Conservation (phyloP, 2,888 invertebrate genomes). For the Pseudococcus longispinus region DNA sequence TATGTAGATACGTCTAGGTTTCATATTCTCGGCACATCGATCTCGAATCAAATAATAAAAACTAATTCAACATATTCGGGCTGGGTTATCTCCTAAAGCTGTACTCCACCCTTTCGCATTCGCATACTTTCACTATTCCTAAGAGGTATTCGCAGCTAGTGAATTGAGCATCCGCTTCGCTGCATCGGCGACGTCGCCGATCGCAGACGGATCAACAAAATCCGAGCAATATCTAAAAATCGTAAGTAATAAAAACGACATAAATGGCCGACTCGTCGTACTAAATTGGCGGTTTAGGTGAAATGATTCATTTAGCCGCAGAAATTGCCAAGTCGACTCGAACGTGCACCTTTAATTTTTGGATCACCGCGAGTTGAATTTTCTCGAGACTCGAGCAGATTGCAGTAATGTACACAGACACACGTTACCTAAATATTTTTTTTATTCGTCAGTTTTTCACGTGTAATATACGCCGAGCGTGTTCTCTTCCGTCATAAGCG, state of each 20-base stretch:
- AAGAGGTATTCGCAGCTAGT: neutral
- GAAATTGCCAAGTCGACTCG: neutral
- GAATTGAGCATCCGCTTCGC: conserved; percentile 10
- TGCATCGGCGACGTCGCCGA: neutral
- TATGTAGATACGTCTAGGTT: neutral
- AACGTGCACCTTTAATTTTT: neutral
- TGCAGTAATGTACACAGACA: neutral
- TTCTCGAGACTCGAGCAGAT: neutral
- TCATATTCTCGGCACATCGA: neutral
- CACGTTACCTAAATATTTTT: neutral
- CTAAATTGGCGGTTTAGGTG: conserved; percentile 21
- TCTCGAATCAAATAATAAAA: neutral
- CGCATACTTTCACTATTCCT: conserved; percentile 22
- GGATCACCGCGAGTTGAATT: neutral
- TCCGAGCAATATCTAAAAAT: conserved; percentile 7
- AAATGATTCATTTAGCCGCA: conserved; percentile 22
- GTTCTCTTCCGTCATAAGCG: neutral
- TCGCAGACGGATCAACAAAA: neutral
- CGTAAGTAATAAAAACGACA: conserved; percentile 23
- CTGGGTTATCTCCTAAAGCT: conserved; percentile 31
- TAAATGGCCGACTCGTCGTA: neutral
- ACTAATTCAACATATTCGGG: conserved; percentile 28
- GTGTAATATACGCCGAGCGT: neutral
- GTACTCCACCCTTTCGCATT: conserved; percentile 9
- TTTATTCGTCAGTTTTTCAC: neutral